phyloP scores from a whole-genome alignment of 2,888 invertebrate species.

The Trissoscelio sp. region DNA sequence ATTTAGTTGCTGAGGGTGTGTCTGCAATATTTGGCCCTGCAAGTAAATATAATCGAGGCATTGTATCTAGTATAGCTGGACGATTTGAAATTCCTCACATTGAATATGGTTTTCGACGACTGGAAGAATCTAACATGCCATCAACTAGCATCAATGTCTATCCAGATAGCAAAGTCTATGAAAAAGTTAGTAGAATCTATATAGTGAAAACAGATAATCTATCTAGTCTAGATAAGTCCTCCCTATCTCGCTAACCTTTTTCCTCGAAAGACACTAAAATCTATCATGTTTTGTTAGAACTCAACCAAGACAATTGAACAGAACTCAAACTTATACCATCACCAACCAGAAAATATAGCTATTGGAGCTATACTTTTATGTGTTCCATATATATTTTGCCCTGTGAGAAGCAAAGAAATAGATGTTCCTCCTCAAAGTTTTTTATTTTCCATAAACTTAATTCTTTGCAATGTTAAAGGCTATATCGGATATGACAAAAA shows the following conservation, averaged over 20 bases:
- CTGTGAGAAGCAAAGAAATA: no score
- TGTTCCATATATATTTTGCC: no score
- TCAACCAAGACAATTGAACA: no score
- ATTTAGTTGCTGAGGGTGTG: conserved; percentile 94
- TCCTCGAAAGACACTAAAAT: not conserved
- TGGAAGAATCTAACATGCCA: conserved; percentile 81
- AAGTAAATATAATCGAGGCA: conserved; percentile 92
- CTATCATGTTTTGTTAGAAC: no score
- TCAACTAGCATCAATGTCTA: conserved; percentile 87
- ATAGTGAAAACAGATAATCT: not conserved
- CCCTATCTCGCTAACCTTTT: no score
- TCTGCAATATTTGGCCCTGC: conserved; percentile 97
- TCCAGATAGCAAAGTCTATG: conserved; percentile 83
- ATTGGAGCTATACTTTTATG: no score
- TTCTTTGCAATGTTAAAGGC: conserved; percentile 81
- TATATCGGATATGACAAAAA: conserved; percentile 87
- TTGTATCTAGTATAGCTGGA: conserved; percentile 93
- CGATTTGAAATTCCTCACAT: conserved; percentile 94
- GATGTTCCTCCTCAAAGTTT: no score
- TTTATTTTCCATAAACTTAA: no score
- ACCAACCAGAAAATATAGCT: no score
- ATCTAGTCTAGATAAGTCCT: no score
- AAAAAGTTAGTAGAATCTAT: conserved; percentile 70
- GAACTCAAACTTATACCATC: no score
- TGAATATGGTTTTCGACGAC: conserved; percentile 90